Percentiles rank a stretch among this genome's conserved stretches.
Conservation (phyloP, 2,113 vertebrate species). For the Sceloporus tristichus region DNA sequence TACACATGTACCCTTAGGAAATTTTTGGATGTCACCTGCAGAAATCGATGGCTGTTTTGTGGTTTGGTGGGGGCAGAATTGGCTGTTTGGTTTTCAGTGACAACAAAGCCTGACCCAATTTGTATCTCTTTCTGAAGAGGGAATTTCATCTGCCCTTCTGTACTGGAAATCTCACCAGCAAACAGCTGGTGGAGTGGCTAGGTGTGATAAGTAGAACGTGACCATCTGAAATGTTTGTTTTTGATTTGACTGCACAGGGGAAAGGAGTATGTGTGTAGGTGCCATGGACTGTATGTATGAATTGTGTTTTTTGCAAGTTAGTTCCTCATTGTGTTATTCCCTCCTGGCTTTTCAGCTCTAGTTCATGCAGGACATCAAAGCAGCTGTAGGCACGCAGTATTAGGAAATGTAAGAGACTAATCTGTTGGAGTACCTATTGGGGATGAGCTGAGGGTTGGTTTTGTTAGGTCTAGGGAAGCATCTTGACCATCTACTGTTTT, state of each 20-base stretch:
- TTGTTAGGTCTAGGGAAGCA: neutral
- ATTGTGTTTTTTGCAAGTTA: neutral
- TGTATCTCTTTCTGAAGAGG: neutral
- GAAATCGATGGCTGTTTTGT: neutral
- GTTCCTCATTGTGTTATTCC: neutral
- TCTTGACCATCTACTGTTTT: no score
- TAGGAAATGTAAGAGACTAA: neutral
- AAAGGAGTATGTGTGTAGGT: neutral
- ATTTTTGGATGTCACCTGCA: neutral
- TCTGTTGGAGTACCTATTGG: neutral
- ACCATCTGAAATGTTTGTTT: neutral
- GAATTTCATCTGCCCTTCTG: neutral
- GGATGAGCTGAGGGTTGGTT: neutral
- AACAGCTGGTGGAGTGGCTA: neutral
- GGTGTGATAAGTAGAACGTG: no score
- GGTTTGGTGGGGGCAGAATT: neutral
- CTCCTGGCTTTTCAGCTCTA: neutral
- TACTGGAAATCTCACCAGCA: neutral
- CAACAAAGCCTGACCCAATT: rapidly evolving
- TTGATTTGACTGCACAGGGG: neutral
- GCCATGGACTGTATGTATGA: neutral
- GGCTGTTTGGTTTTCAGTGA: neutral
- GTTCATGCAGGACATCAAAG: neutral
- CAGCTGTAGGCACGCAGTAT: neutral
- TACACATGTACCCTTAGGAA: neutral